phyloP scores from a whole-genome alignment of 1,140 invertebrate species.

The Plutomurus gul region DNA sequence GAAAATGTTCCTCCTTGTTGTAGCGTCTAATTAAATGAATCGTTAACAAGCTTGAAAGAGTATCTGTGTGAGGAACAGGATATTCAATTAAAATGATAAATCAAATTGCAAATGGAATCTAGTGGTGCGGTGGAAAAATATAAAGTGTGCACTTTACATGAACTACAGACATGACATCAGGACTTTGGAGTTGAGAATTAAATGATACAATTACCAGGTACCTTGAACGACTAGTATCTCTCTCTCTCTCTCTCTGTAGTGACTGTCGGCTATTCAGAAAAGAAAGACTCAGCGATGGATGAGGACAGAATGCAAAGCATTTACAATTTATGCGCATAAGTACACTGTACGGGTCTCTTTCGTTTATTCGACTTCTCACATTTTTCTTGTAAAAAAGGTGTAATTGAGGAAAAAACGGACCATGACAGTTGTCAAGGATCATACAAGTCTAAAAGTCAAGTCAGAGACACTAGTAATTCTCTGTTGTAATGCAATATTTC shows the following conservation, averaged over 20 bases:
- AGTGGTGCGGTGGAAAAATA: not conserved
- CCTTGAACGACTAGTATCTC: too few relatives aligned
- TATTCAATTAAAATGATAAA: slow-evolving; percentile 5
- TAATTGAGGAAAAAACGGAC: slow-evolving; percentile 40
- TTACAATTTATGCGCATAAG: not conserved
- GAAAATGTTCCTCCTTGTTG: too few relatives aligned
- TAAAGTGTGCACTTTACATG: not conserved
- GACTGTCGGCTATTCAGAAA: not conserved
- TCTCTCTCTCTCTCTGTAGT: too few relatives aligned
- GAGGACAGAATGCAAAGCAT: slow-evolving; percentile 11
- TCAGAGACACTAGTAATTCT: too few relatives aligned
- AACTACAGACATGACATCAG: not conserved
- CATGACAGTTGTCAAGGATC: slow-evolving; percentile 43
- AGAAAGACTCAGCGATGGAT: not conserved
- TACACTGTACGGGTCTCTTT: not conserved
- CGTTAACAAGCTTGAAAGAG: too few relatives aligned
- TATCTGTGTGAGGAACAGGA: too few relatives aligned
- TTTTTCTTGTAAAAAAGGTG: not conserved
- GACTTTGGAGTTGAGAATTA: not conserved
- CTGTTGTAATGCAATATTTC: too few relatives aligned
- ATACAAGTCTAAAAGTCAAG: slow-evolving; percentile 10
- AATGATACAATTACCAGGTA: not conserved
- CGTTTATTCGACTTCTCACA: not conserved
- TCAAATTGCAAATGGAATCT: not conserved
- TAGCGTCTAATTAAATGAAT: too few relatives aligned